Base-by-base conservation (phyloP, 2,888 invertebrate species). In the Dryobotodes eremita region DNA sequence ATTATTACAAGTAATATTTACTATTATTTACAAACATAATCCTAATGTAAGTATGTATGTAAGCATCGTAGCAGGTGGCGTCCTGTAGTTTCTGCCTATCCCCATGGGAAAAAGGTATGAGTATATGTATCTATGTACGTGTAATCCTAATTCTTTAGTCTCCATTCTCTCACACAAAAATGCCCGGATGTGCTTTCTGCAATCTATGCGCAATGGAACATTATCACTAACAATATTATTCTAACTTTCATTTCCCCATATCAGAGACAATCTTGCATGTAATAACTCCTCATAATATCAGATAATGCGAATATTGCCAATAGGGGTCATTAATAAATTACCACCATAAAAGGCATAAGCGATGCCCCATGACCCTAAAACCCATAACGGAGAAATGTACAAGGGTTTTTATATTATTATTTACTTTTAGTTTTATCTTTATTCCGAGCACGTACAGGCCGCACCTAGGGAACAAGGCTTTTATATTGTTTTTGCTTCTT, bases 391-490 rank as follows among this genome's bases (percentile, higher is more conserved):
- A 77, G 79, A 84, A 88, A 87, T 48, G 78, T 77, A 84, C 79
- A 85, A 83, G 88, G 77, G 80, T 80, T 77, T 70, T 53, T 20
- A 42, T 80, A 80, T 77, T 89, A 86, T 84, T 87, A 89, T 88
- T 88, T 88, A 88, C 82, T 88, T 85, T 85, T 85, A 82, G 80
- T 76, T 70, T 81, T 90, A 90, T 93, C 89, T 82, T 81, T 77
- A 94, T 86, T 89, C 93, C 42, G 83, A 89, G 91, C 94, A 94
- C 95, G 95, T 92, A 87, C 86, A 85, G 90, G 88, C 91, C 91
- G 90, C 91, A 89, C 87, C 89, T 89, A 81, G 90, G 89, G 90
- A 90, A 89, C 89, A 89, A 89, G 83, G 83, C 89, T 88, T 89
- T 91, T 91, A 90, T 93, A 92, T 93, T 94, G 93, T 93, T 93